Conservation (phyloP, 1,140 invertebrate species). For the Choristoneura fumiferana region DNA sequence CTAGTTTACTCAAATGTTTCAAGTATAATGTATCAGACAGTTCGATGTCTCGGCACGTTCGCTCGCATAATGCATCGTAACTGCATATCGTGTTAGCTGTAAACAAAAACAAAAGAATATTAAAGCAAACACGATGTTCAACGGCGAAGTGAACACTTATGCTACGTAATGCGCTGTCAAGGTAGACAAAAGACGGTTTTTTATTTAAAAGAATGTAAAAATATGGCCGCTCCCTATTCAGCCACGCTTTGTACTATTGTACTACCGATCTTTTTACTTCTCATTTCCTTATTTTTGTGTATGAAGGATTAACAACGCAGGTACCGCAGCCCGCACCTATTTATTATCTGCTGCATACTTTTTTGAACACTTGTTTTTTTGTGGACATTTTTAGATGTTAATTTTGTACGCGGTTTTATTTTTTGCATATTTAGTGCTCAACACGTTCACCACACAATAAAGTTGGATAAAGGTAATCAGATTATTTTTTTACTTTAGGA, state of each 20-base stretch:
- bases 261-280: constrained; percentile 62
- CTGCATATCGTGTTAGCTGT: not conserved
- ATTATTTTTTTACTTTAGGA: too few relatives aligned
- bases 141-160: constrained; percentile 56
- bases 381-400: constrained; percentile 17
- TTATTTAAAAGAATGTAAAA: constrained; percentile 61
- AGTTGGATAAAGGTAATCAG: too few relatives aligned
- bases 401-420: constrained; percentile 1
- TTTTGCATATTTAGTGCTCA: constrained; percentile 30
- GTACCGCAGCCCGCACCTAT: constrained; percentile 36
- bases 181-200: constrained; percentile 57
- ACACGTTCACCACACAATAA: too few relatives aligned
- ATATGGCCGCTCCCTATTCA: constrained; percentile 63
- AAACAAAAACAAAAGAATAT: constrained; percentile 22
- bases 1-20: too few relatives aligned
- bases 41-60: too few relatives aligned
- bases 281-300: constrained; percentile 66
- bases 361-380: constrained; percentile 21
- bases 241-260: constrained; percentile 53
- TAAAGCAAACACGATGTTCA: constrained; percentile 48
- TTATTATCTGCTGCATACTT: constrained; percentile 42
- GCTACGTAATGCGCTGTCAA: constrained; percentile 62
- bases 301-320: constrained; percentile 70
- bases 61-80: too few relatives aligned
- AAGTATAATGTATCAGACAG: too few relatives aligned